phyloP scores from a whole-genome alignment of 2,113 vertebrate genomes.

The Tragelaphus buxtoni region DNA sequence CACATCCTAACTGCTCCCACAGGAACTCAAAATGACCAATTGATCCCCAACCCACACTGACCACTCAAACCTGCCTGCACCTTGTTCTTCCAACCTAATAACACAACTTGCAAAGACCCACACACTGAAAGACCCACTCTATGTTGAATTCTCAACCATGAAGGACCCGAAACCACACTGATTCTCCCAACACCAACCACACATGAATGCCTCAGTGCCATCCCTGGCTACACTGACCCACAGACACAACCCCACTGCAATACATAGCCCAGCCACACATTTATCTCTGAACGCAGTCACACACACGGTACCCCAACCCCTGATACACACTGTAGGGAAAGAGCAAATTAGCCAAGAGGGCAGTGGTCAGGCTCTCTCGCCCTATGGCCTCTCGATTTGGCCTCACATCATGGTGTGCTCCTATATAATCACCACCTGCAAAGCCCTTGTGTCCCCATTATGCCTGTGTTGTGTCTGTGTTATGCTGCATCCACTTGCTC shows the following conservation, averaged over 20 bases:
- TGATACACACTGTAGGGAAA: background rate
- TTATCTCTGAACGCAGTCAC: background rate
- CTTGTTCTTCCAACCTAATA: background rate
- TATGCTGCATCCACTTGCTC: background rate
- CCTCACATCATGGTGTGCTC: background rate
- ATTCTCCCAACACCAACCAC: background rate
- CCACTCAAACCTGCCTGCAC: background rate
- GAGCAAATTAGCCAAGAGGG: background rate
- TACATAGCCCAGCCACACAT: background rate
- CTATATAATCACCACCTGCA: background rate
- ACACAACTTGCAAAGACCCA: background rate
- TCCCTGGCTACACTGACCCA: background rate
- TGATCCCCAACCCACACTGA: background rate
- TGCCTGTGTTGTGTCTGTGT: no score
- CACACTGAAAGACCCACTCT: background rate
- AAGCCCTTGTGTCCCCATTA: background rate
- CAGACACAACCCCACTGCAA: background rate
- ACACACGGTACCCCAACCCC: background rate
- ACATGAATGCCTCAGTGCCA: background rate
- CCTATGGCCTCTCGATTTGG: background rate
- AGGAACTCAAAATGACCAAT: background rate
- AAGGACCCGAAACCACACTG: background rate
- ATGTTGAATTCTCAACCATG: background rate
- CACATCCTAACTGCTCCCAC: background rate
- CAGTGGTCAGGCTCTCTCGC: background rate